These are phyloP conservation scores for Conus betulinus DNA, from an alignment of 1,140 invertebrate genomes.

Conservation along the genomic window DNA sequence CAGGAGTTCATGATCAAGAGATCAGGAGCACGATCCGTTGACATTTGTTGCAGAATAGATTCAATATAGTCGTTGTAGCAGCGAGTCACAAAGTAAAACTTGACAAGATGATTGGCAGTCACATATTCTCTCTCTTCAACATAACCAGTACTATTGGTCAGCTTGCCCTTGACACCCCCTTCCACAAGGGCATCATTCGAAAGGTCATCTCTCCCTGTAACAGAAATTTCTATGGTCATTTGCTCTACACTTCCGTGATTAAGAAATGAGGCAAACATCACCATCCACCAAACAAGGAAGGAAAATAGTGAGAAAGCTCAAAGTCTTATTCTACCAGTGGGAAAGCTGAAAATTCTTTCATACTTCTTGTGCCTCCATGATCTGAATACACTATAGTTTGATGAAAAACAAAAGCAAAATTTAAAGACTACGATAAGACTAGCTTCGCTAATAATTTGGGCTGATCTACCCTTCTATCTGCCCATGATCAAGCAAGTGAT, in stretches of 20 bases:
- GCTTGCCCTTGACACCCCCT: conserved; percentile 64
- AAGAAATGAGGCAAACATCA: not conserved
- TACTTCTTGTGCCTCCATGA: too few species aligned
- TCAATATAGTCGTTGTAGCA: conserved; percentile 75
- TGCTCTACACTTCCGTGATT: not conserved
- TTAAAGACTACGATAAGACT: too few species aligned
- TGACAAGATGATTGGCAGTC: conserved; percentile 59
- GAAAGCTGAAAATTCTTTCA: too few species aligned
- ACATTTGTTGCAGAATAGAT: conserved; percentile 68
- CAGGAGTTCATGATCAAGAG: conserved; percentile 78
- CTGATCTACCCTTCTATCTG: too few species aligned
- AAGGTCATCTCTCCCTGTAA: conserved; percentile 71
- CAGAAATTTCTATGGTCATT: conserved; percentile 5
- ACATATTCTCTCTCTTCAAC: conserved; percentile 71
- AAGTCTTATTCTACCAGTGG: too few species aligned
- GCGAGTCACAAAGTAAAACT: conserved; percentile 76
- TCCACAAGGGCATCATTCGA: conserved; percentile 70
- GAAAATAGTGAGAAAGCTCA: too few species aligned
- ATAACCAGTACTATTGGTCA: conserved; percentile 72
- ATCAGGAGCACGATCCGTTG: conserved; percentile 70
- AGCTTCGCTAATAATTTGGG: too few species aligned
- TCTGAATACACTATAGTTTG: too few species aligned
- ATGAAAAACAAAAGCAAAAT: too few species aligned
- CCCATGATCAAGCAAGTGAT: too few species aligned
- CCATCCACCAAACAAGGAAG: not conserved